A percentile compares a stretch with the other conserved stretches of the same genome.
Evolutionary conservation across 2,113 vertebrate genomes (phyloP).

Genomic region (Sapayoa aenigma): DNA sequence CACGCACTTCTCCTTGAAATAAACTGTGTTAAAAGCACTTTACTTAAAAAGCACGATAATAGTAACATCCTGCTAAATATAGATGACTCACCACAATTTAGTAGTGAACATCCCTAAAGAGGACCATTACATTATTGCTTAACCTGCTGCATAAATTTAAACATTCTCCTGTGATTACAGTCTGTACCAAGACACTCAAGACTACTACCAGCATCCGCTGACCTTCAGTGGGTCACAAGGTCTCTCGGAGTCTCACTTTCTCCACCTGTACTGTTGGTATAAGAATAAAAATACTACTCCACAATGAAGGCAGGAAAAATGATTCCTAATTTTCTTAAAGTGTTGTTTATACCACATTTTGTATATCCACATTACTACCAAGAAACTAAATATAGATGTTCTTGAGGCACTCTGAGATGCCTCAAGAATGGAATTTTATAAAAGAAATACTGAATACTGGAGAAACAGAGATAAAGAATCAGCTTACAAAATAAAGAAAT

Average conservation of each 20-base stretch:
- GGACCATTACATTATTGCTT: constrained; percentile 49
- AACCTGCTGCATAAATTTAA: constrained; percentile 61
- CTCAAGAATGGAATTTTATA: neutral
- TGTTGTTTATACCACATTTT: neutral
- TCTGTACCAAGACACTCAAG: neutral
- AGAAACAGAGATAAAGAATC: neutral
- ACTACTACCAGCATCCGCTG: neutral
- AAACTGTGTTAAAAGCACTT: constrained; percentile 69
- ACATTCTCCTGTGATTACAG: constrained; percentile 21
- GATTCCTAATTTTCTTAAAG: neutral
- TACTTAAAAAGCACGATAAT: constrained; percentile 62
- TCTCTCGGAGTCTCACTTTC: neutral
- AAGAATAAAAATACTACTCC: neutral
- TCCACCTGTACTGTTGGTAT: neutral
- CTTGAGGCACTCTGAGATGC: neutral
- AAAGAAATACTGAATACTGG: neutral
- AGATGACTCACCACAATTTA: constrained; percentile 66
- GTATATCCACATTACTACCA: neutral
- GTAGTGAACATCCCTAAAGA: constrained; percentile 51
- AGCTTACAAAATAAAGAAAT: neutral
- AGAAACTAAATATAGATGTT: constrained; percentile 15
- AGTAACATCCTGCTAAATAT: constrained; percentile 68
- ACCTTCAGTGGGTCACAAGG: neutral
- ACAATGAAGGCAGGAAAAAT: neutral
- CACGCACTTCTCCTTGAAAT: constrained; percentile 61